Evolutionary conservation across 2,797 vertebrate species (phyloP), one percentile per base, ranked within the genome.

Genomic region (Rhinichthys osculus): DNA sequence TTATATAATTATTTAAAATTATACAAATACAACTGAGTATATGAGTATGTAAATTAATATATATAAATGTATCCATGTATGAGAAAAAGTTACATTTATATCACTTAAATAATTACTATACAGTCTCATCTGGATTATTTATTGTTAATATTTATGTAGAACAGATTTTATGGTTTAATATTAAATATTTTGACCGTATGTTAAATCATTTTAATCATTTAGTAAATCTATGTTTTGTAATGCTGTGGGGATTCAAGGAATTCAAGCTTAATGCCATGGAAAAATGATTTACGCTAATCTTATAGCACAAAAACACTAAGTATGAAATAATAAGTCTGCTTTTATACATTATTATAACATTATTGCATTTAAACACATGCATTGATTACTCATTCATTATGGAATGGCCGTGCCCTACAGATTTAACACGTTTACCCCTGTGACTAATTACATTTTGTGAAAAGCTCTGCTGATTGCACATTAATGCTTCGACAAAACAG

Each of bases 401-500:
- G 11, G 38, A 84, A 54, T 42, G 57, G 59, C 9, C 3, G 47
- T 59, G 27, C 38, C 62, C 40, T 57, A 44, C 19, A 78, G 40
- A 50, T 52, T 67, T 76, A 64, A 81, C 38, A 44, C 1, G 8
- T 81, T 76, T 73, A 79, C 86, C 66, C 81, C 67, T 79, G 66
- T 82, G 70, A 72, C 54, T 82, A 82, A 74, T 84, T 81, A 82
- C 72, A 85, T 82, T 82, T 82, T 23, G 30, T 40, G 33, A 83
- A 84, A 84, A 84, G 66, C 64, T 78, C 33, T 54, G 64, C 44
- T 79, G 50, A 71, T 79, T 85, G n/a, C 74, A 59, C 74, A 78
- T 78, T 57, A 69, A 78, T 71, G 66, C 59, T 70, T 59, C 8
- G 40, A 64, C 11, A 19, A 70, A 84, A 78, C 30, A 69, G 4